Conservation (phyloP, 2,888 invertebrate species). For the Phalera bucephala region DNA sequence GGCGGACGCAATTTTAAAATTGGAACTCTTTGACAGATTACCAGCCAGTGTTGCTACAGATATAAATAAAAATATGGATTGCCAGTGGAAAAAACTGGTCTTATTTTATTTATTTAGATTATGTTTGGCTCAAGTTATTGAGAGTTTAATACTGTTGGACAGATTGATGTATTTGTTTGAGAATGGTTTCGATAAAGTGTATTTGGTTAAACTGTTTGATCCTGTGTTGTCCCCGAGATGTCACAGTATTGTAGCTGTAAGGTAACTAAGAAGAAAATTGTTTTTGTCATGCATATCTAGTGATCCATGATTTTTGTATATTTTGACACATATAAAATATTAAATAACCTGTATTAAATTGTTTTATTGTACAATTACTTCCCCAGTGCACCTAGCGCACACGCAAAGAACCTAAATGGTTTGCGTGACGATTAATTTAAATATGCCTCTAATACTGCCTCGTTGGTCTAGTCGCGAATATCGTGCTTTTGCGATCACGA, state of each 20-base stretch:
- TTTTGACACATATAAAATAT: no score
- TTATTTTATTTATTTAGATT: slow-evolving; percentile 91
- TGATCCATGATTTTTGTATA: no score
- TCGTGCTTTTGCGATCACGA: no score
- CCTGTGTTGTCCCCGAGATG: slow-evolving; percentile 92
- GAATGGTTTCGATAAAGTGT: slow-evolving; percentile 75
- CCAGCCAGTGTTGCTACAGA: slow-evolving; percentile 42
- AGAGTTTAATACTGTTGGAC: slow-evolving; percentile 92
- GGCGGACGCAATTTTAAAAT: slow-evolving; percentile 85
- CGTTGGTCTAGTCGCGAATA: no score
- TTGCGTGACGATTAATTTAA: no score
- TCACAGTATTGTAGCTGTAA: slow-evolving; percentile 87
- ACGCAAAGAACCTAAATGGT: no score
- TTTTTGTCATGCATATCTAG: not conserved
- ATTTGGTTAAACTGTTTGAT: slow-evolving; percentile 91
- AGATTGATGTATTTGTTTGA: slow-evolving; percentile 90
- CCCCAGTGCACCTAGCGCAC: no score
- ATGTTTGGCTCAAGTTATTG: slow-evolving; percentile 90
- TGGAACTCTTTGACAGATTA: slow-evolving; percentile 72
- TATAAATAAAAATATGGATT: slow-evolving; percentile 39
- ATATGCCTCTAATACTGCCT: no score
- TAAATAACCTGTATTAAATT: no score
- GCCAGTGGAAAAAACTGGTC: slow-evolving; percentile 83
- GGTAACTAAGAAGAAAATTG: slow-evolving; percentile 38
- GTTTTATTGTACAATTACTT: no score